Percentiles rank a stretch among this genome's conserved stretches.
Conservation (phyloP, 2,888 invertebrate genomes). For the Enchytraeus crypticus region DNA sequence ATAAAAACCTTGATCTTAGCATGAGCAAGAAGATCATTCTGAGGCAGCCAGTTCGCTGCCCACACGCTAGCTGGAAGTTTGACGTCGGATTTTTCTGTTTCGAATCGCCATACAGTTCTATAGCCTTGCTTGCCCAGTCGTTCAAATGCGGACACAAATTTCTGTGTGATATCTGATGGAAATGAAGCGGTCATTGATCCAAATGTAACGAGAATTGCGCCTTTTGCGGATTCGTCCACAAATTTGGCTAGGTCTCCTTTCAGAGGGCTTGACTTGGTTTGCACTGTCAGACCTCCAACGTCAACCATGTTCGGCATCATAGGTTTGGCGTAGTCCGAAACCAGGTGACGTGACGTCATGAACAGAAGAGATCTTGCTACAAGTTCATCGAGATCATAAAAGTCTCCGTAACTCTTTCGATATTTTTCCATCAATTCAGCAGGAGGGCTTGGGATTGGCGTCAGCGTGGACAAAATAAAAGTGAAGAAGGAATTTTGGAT, state of each 20-base stretch:
- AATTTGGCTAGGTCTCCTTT: neutral
- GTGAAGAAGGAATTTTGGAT: neutral
- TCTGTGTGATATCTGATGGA: neutral
- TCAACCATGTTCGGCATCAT: slow-evolving; percentile 9
- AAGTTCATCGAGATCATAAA: slow-evolving; percentile 5
- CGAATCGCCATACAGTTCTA: slow-evolving; percentile 6
- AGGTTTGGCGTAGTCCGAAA: slow-evolving; percentile 4
- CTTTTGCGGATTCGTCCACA: neutral
- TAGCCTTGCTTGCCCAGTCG: neutral
- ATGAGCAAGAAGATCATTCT: slow-evolving; percentile 11
- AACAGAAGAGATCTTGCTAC: slow-evolving; percentile 3
- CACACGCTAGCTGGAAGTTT: slow-evolving; percentile 4
- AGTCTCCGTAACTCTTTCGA: slow-evolving; percentile 5
- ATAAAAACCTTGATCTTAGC: slow-evolving; percentile 5
- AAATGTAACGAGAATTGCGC: slow-evolving; percentile 6
- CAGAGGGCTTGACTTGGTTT: neutral
- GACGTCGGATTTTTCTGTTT: neutral
- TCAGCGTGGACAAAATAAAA: neutral
- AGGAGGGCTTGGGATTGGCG: neutral
- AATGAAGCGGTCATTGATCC: neutral
- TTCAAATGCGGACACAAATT: slow-evolving; percentile 4
- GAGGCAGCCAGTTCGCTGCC: slow-evolving; percentile 8
- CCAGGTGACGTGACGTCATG: neutral
- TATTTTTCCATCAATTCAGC: slow-evolving; percentile 4
- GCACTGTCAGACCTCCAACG: slow-evolving; percentile 11